Evolutionary conservation across 1,140 invertebrate species (phyloP).

Genomic region (Cheumatopsyche charites): DNA sequence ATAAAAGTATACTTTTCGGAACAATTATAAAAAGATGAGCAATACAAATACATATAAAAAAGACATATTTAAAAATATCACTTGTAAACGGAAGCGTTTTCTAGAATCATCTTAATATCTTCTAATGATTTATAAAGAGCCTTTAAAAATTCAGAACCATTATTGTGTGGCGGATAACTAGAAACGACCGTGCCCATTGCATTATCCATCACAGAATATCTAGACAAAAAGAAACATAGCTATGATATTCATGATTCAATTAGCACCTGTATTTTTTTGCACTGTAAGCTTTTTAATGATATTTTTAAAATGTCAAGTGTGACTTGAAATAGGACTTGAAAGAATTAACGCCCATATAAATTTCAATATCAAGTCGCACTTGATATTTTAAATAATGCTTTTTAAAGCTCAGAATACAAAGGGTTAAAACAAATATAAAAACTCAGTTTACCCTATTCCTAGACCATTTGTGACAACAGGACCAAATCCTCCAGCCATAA

Average conservation of each 20-base stretch:
- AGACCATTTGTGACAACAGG: conserved; percentile 90
- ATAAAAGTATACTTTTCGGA: background rate
- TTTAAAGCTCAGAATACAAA: conserved; percentile 10
- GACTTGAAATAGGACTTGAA: no score
- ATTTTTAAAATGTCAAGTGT: no score
- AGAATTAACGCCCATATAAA: no score
- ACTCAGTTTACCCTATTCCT: conserved; percentile 79
- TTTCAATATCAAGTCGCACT: no score
- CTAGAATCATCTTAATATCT: conserved; percentile 61
- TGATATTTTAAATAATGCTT: conserved; percentile 23
- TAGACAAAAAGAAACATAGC: conserved; percentile 50
- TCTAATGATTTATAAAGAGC: conserved; percentile 73
- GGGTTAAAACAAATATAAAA: conserved; percentile 38
- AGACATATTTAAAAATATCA: background rate
- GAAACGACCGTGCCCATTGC: conserved; percentile 79
- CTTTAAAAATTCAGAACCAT: conserved; percentile 73
- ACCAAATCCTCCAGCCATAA: conserved; percentile 92
- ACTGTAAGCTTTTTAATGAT: no score
- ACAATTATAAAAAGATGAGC: no score
- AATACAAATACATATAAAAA: no score
- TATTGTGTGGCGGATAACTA: conserved; percentile 73
- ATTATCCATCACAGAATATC: conserved; percentile 77
- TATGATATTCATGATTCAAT: no score
- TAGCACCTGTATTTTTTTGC: no score
- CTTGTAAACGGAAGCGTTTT: conserved; percentile 12